Conservation (phyloP, 1,140 invertebrate genomes). For the Acyrthosiphon pisum region DNA sequence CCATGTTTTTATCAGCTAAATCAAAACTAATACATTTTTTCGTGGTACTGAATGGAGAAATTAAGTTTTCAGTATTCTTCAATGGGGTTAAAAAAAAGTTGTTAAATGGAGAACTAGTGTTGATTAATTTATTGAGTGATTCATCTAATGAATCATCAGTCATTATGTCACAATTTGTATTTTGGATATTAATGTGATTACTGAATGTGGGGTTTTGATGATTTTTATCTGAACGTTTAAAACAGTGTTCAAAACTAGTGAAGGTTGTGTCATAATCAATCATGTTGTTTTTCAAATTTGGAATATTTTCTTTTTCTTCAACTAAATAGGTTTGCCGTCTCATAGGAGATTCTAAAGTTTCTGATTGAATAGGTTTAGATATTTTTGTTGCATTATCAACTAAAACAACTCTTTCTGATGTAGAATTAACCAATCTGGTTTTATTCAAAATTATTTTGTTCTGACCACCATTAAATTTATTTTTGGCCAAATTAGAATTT, state of each 20-base stretch:
- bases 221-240: background rate
- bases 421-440: background rate
- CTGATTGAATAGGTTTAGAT: background rate
- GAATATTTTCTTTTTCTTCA: conserved; percentile 44
- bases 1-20: background rate
- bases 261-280: background rate
- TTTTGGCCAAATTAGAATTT: background rate
- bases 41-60: conserved; percentile 45
- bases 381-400: background rate
- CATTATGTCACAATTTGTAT: background rate
- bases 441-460: conserved; percentile 32
- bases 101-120: background rate
- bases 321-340: conserved; percentile 42
- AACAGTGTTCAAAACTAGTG: background rate
- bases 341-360: background rate
- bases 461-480: background rate
- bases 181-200: background rate
- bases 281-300: background rate
- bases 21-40: conserved; percentile 12
- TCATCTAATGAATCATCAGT: conserved; percentile 21
- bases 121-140: background rate
- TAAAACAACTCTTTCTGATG: background rate
- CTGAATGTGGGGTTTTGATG: background rate
- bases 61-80: conserved; percentile 39
- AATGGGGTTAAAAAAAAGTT: conserved; percentile 49